Evolutionary conservation across 2,888 invertebrate genomes (phyloP).

Genomic region (Rhagophthalmus giganteus): DNA sequence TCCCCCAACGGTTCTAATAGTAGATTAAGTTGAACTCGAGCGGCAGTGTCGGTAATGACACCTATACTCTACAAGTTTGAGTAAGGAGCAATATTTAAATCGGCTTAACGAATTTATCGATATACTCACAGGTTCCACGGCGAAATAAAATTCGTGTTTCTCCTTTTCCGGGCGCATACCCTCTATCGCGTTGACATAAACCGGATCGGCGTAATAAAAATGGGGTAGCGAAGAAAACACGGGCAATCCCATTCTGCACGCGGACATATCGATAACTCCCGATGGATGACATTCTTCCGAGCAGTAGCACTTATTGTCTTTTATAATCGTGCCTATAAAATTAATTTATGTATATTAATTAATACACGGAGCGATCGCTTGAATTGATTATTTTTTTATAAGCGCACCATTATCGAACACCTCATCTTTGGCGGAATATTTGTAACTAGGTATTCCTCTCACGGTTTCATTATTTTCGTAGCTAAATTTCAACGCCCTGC

Average conservation of each 20-base stretch:
- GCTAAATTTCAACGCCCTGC: conserved; percentile 67
- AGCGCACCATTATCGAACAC: conserved; percentile 69
- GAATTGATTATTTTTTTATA: background rate
- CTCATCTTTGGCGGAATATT: conserved; percentile 65
- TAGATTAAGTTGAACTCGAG: conserved; percentile 80
- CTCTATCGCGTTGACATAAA: conserved; percentile 63
- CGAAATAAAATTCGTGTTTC: conserved; percentile 75
- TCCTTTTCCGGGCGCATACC: conserved; percentile 71
- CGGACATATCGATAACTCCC: conserved; percentile 76
- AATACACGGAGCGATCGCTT: background rate
- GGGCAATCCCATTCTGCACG: conserved; percentile 79
- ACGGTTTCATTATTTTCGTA: conserved; percentile 62
- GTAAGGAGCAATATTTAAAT: conserved; percentile 40
- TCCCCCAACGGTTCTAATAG: conserved; percentile 66
- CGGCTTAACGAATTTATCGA: background rate
- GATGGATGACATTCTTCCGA: conserved; percentile 73
- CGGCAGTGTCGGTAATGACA: conserved; percentile 75
- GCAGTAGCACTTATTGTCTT: conserved; percentile 72
- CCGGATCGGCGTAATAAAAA: conserved; percentile 75
- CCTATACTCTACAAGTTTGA: conserved; percentile 66
- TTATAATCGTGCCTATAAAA: conserved; percentile 60
- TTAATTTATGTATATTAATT: conserved; percentile 36
- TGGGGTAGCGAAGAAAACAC: conserved; percentile 84
- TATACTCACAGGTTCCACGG: conserved; percentile 68
- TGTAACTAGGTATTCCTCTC: conserved; percentile 66